phyloP scores from a whole-genome alignment of 2,113 vertebrate genomes.

The Carlito syrichta region DNA sequence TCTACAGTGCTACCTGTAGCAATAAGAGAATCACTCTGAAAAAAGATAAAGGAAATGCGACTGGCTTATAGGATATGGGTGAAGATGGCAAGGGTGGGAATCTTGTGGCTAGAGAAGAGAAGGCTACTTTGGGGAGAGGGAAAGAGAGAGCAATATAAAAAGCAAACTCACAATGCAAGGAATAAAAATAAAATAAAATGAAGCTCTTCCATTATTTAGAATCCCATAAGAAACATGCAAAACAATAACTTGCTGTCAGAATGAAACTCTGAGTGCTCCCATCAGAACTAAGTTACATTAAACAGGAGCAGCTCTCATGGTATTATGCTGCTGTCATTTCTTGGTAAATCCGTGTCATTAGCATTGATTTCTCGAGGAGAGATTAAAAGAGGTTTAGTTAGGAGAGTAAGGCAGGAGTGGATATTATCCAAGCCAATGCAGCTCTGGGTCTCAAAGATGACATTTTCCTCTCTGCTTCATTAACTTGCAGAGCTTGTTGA shows the following conservation, averaged over 20 bases:
- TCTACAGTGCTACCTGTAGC: neutral
- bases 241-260: conserved; percentile 60
- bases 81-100: neutral
- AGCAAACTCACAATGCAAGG: conserved; percentile 41
- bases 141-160: conserved; percentile 48
- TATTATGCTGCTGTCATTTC: conserved; percentile 82
- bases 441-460: conserved; percentile 85
- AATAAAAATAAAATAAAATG: conserved; percentile 60
- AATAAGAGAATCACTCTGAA: neutral
- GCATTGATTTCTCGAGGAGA: conserved; percentile 82
- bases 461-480: conserved; percentile 87
- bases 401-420: conserved; percentile 80
- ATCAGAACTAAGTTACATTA: conserved; percentile 74
- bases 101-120: neutral
- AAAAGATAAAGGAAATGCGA: neutral
- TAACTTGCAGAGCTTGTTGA: conserved; percentile 88
- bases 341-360: conserved; percentile 84
- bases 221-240: conserved; percentile 35
- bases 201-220: conserved; percentile 54
- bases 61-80: neutral
- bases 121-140: conserved; percentile 11
- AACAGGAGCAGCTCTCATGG: conserved; percentile 68
- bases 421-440: conserved; percentile 81
- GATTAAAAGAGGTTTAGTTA: conserved; percentile 86
- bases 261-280: conserved; percentile 47